phyloP scores from a whole-genome alignment of 2,888 invertebrate species.

The Perithous albicinctus region DNA sequence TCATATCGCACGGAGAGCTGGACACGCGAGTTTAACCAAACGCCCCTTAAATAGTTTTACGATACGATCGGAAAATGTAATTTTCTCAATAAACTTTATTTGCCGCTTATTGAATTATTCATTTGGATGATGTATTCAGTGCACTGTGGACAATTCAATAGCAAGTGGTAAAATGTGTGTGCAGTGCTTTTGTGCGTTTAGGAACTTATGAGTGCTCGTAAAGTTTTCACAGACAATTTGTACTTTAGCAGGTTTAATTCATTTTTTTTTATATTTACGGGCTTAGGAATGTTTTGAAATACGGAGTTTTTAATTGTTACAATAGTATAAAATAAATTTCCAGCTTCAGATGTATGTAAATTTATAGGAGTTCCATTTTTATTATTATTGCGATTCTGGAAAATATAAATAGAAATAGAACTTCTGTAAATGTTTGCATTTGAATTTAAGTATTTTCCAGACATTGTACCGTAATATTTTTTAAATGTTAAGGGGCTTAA shows the following conservation, averaged over 20 bases:
- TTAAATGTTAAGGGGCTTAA: too few species aligned
- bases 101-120: background rate
- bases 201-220: background rate
- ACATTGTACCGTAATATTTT: too few species aligned
- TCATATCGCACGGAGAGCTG: constrained; percentile 71
- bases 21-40: constrained; percentile 19
- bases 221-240: background rate
- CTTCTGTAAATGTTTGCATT: too few species aligned
- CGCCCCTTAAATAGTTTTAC: background rate
- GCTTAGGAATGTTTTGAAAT: too few species aligned
- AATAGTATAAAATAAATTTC: too few species aligned
- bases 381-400: too few species aligned
- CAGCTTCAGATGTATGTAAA: too few species aligned
- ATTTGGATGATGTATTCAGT: background rate
- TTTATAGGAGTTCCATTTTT: too few species aligned
- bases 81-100: background rate
- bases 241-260: background rate
- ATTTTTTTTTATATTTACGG: constrained; percentile 7
- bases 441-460: too few species aligned
- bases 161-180: background rate
- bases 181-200: background rate
- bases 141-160: background rate
- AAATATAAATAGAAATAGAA: too few species aligned
- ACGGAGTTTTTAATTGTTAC: too few species aligned
- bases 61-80: background rate